Evolutionary conservation across 1,140 invertebrate species (phyloP).

Genomic region (Drosophila virilis): DNA sequence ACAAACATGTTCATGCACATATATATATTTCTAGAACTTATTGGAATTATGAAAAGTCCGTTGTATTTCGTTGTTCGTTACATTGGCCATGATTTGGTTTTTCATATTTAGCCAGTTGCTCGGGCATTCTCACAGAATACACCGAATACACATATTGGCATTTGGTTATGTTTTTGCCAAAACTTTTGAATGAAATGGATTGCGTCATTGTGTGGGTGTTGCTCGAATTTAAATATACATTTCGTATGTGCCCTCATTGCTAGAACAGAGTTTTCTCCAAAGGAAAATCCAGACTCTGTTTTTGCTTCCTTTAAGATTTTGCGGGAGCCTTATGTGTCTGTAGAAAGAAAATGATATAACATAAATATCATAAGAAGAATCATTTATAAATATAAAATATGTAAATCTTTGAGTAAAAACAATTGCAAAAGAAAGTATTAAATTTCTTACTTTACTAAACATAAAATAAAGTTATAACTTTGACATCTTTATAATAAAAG

Average conservation of each 20-base stretch:
- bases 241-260: constrained; percentile 28
- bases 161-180: constrained; percentile 28
- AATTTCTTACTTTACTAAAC: too few species aligned
- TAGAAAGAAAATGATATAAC: too few species aligned
- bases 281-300: constrained; percentile 11
- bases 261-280: constrained; percentile 40
- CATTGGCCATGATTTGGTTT: constrained; percentile 67
- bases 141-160: constrained; percentile 3
- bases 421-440: too few species aligned
- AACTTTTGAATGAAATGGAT: constrained; percentile 65
- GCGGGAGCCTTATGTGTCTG: too few species aligned
- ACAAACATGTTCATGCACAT: constrained; percentile 20
- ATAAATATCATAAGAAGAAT: too few species aligned
- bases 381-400: too few species aligned
- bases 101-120: constrained; percentile 65
- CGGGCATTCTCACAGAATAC: constrained; percentile 13
- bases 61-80: constrained; percentile 46
- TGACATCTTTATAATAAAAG: too few species aligned
- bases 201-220: constrained; percentile 68
- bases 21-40: constrained; percentile 45
- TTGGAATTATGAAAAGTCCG: constrained; percentile 74
- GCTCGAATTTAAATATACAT: constrained; percentile 55
- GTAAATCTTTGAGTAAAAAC: too few species aligned
- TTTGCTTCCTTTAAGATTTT: too few species aligned
- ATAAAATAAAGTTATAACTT: too few species aligned